These are phyloP conservation scores for Chaetorhynchus papuensis DNA, from an alignment of 2,113 vertebrate species.

Conservation along the genomic window DNA sequence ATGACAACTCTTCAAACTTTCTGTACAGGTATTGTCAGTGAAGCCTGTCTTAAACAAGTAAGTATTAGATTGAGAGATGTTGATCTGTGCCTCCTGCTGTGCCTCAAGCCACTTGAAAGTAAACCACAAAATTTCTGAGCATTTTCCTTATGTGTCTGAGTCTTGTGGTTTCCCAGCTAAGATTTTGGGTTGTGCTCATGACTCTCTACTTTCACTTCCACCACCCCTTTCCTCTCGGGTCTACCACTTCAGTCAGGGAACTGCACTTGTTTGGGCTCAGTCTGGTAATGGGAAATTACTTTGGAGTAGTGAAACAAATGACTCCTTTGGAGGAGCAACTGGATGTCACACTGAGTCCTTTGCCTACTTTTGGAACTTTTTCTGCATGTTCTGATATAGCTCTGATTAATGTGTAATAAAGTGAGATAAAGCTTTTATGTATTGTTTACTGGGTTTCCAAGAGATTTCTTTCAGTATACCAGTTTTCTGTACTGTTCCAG, in stretches of 20 bases:
- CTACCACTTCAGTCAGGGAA: not conserved
- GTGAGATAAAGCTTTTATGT: not conserved
- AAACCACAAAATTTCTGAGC: not conserved
- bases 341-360: not conserved
- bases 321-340: not conserved
- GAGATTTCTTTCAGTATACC: not conserved
- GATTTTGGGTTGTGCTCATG: not conserved
- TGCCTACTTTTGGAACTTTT: not conserved
- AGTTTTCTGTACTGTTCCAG: not conserved
- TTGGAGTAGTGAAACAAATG: not conserved
- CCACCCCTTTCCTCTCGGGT: not conserved
- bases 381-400: not conserved
- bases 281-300: not conserved
- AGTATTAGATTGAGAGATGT: constrained; percentile 31
- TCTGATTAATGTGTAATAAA: not conserved
- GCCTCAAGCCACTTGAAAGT: not conserved
- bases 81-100: not conserved
- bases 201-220: not conserved
- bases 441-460: not conserved
- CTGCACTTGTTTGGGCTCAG: not conserved
- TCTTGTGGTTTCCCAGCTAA: not conserved
- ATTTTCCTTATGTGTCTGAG: not conserved
- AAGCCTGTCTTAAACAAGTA: constrained; percentile 73
- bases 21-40: constrained; percentile 64
- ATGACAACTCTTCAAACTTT: constrained; percentile 34